Evolutionary conservation across 2,113 vertebrate genomes (phyloP).

Genomic region (Thunnus maccoyii): DNA sequence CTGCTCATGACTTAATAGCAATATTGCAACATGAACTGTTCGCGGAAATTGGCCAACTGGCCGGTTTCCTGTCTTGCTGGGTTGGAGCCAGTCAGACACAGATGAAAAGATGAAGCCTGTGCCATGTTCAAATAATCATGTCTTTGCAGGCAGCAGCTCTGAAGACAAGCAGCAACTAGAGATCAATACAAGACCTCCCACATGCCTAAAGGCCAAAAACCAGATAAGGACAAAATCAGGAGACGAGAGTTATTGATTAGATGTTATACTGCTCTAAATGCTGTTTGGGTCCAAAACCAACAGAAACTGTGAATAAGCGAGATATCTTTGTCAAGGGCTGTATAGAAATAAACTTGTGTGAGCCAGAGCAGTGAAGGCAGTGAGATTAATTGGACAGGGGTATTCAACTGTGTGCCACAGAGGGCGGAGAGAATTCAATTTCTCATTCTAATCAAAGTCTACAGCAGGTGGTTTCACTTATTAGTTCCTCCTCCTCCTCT

Average conservation of each 20-base stretch:
- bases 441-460: slow-evolving; percentile 52
- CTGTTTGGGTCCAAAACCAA: neutral
- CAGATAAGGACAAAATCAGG: slow-evolving; percentile 33
- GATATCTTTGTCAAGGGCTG: neutral
- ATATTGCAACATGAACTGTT: slow-evolving; percentile 72
- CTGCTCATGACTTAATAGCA: slow-evolving; percentile 61
- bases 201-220: slow-evolving; percentile 12
- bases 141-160: slow-evolving; percentile 37
- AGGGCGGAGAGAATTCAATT: slow-evolving; percentile 35
- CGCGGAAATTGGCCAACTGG: slow-evolving; percentile 76
- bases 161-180: slow-evolving; percentile 39
- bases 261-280: neutral
- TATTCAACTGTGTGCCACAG: slow-evolving; percentile 22
- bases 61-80: slow-evolving; percentile 63
- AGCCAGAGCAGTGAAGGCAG: neutral
- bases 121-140: slow-evolving; percentile 50
- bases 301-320: neutral
- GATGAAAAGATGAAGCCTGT: slow-evolving; percentile 6
- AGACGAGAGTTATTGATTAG: slow-evolving; percentile 55
- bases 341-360: neutral
- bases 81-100: slow-evolving; percentile 21
- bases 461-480: slow-evolving; percentile 52
- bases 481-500: slow-evolving; percentile 32
- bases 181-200: slow-evolving; percentile 55
- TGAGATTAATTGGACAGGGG: slow-evolving; percentile 21